These are phyloP conservation scores for Pseudomyrmex flavicornis DNA, from an alignment of 1,140 invertebrate species.

Conservation along the genomic window DNA sequence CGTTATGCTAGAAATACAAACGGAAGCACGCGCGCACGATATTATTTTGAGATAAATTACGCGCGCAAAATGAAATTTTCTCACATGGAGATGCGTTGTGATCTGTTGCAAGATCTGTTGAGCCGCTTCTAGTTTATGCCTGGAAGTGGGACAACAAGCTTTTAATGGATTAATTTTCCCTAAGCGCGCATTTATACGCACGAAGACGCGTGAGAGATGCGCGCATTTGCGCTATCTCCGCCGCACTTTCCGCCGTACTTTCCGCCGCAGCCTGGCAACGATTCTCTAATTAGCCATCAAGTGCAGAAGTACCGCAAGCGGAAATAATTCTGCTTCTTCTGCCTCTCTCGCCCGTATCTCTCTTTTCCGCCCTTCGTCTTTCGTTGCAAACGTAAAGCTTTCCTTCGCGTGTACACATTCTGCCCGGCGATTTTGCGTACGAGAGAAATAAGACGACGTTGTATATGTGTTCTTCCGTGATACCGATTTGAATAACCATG, in stretches of 20 bases:
- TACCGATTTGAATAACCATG: slow-evolving; percentile 66
- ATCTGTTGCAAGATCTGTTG: slow-evolving; percentile 3
- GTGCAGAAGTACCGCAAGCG: slow-evolving; percentile 77
- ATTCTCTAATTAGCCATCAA: slow-evolving; percentile 79
- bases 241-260: slow-evolving; percentile 44
- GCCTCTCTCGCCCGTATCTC: slow-evolving; percentile 25
- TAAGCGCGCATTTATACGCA: slow-evolving; percentile 58
- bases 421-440: slow-evolving; percentile 37
- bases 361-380: slow-evolving; percentile 35
- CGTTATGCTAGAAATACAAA: slow-evolving; percentile 27
- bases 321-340: slow-evolving; percentile 73
- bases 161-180: slow-evolving; percentile 56
- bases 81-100: not conserved
- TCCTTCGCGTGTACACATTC: slow-evolving; percentile 64
- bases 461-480: slow-evolving; percentile 68
- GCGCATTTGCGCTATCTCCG: slow-evolving; percentile 37
- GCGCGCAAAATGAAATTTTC: not conserved
- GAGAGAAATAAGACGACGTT: slow-evolving; percentile 58
- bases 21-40: not conserved
- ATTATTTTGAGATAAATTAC: slow-evolving; percentile 16
- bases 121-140: slow-evolving; percentile 3
- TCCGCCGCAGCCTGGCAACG: slow-evolving; percentile 66
- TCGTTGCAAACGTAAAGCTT: slow-evolving; percentile 48
- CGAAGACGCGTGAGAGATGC: slow-evolving; percentile 71
- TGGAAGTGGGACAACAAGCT: slow-evolving; percentile 41